Base-by-base conservation (phyloP, 2,888 invertebrate genomes). In the Eudasyphora cyanicolor region DNA sequence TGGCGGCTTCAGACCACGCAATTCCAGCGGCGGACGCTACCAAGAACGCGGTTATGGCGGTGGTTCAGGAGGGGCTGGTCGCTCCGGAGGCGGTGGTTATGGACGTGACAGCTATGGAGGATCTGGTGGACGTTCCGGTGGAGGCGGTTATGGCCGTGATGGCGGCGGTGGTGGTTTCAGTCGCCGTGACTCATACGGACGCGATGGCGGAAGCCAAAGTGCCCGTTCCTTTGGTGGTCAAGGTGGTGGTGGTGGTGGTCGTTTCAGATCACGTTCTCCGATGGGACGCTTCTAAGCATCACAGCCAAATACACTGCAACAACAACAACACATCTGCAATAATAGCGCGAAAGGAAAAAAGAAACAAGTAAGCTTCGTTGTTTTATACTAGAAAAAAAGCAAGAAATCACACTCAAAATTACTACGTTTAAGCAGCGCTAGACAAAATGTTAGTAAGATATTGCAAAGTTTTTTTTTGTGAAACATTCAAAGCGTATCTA, bases 1-100 rank as follows among this genome's bases (percentile, higher is more conserved):
- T 73, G 92, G 93, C 71, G 92, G 93, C 21, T 93, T 93, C 85
- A 86, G 92, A 89, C 86, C 92, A 88, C 93, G 94, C 83, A 92
- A 93, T 82, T 67, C 93, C 75, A 86, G 86, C 77, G 92, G 93
- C 79, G 92, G 93, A 76, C 89, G 91, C 51, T 85, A 86, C 69
- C 60, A 79, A 17, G 84, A 85, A 67, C 80, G 87, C 12, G 86
- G 87, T 42, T 87, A 89, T 21, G 85, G 85, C 19, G 83, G 82
- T 24, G 75, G 85, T 45, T 83, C 86, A 6, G 82, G 86, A 38
- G 86, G 87, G 10, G 79, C 86, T 24, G 82, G 87, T 35, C 83
- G 82, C 35, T 74, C 81, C 27, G 82, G n/a, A n/a, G n/a, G 87
- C 19, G 85, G 87, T 2, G 88, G 88, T 12, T 88, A 92, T 86